phyloP scores from a whole-genome alignment of 2,797 vertebrate species.

The Margarornis squamiger region DNA sequence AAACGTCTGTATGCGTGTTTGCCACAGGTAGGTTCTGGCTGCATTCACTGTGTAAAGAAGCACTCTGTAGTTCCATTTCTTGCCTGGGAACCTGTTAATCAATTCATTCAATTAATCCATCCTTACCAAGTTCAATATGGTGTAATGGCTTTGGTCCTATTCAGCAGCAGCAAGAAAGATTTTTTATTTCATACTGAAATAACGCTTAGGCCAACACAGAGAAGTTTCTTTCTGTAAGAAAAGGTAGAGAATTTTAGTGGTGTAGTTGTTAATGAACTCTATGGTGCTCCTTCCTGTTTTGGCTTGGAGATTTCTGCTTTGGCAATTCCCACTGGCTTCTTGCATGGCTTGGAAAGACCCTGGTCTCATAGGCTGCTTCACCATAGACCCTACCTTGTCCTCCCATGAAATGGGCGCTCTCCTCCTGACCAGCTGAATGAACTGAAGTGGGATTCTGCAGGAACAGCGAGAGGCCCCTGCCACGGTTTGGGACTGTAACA shows the following conservation, averaged over 20 bases:
- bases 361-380: not conserved
- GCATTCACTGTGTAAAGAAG: not conserved
- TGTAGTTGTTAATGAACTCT: not conserved
- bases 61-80: not conserved
- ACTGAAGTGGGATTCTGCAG: conserved; percentile 13
- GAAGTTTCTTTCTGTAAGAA: not conserved
- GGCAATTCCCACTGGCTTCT: conserved; percentile 15
- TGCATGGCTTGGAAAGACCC: not conserved
- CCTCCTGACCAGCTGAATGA: conserved; percentile 26
- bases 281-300: not conserved
- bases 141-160: not conserved
- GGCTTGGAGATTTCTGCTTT: not conserved
- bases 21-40: not conserved
- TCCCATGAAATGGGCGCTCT: conserved; percentile 16
- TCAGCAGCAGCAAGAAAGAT: not conserved
- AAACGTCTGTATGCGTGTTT: too few species aligned
- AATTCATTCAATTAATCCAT: not conserved
- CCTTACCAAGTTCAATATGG: not conserved
- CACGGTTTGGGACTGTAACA: not conserved
- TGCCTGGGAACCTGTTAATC: not conserved
- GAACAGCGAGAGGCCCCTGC: conserved; percentile 4
- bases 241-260: not conserved
- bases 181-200: not conserved
- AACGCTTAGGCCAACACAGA: not conserved
- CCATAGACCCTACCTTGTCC: conserved; percentile 51